These are phyloP conservation scores for Equus quagga DNA, from an alignment of 2,113 vertebrate genomes.

Conservation along the genomic window DNA sequence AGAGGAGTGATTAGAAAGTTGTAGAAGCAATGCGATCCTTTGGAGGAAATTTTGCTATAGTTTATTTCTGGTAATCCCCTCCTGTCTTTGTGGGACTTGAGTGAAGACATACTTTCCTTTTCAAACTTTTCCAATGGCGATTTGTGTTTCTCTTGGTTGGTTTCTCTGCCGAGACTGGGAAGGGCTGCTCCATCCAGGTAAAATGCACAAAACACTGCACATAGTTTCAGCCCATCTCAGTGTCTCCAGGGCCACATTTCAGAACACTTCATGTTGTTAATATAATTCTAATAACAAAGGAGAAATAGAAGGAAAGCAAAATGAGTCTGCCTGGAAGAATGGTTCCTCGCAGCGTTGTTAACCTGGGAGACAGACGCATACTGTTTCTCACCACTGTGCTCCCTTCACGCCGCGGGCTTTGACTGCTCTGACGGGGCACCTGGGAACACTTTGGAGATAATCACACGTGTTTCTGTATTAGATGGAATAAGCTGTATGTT, in stretches of 20 bases:
- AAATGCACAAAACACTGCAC: background rate
- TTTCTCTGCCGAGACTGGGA: background rate
- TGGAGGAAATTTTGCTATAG: background rate
- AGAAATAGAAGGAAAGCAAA: constrained; percentile 66
- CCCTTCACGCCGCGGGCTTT: background rate
- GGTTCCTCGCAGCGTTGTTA: constrained; percentile 14
- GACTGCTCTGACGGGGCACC: constrained; percentile 60
- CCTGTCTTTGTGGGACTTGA: background rate
- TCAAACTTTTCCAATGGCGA: background rate
- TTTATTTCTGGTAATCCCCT: background rate
- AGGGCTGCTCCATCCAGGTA: background rate
- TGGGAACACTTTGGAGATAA: constrained; percentile 79
- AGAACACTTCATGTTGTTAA: background rate
- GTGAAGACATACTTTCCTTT: background rate
- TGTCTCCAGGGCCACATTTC: background rate
- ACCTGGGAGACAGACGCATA: constrained; percentile 8
- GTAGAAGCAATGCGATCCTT: background rate
- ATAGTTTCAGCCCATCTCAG: background rate
- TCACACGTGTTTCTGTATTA: constrained; percentile 78
- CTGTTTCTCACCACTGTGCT: constrained; percentile 61
- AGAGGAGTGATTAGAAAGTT: background rate
- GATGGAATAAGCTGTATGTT: constrained; percentile 72
- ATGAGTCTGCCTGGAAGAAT: background rate
- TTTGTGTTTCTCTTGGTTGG: background rate
- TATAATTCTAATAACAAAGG: constrained; percentile 38